phyloP scores from a whole-genome alignment of 1,140 invertebrate genomes.

The Drosophila ambigua region DNA sequence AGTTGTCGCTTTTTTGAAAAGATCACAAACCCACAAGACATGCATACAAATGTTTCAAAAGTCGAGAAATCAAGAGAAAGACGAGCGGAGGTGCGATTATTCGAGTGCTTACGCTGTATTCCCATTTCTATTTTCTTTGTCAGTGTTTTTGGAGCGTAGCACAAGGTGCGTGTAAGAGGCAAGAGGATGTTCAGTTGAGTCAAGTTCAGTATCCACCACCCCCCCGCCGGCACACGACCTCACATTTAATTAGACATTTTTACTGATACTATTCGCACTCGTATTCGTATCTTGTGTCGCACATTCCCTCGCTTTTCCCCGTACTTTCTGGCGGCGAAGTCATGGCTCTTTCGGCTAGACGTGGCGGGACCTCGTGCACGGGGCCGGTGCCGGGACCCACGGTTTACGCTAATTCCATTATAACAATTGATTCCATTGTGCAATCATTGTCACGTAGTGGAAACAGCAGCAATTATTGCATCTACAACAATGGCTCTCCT shows the following conservation, averaged over 20 bases:
- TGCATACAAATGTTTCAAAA: constrained; percentile 4
- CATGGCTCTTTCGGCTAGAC: constrained; percentile 20
- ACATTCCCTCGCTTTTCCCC: constrained; percentile 3
- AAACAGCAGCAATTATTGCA: constrained; percentile 38
- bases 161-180: constrained; percentile 6
- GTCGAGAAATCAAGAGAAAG: neutral
- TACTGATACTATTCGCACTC: constrained; percentile 13
- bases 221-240: neutral
- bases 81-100: neutral
- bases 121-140: neutral
- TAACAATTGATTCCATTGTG: constrained; percentile 83
- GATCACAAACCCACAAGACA: neutral
- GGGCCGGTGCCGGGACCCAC: constrained; percentile 41
- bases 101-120: constrained; percentile 1
- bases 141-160: constrained; percentile 18
- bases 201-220: constrained; percentile 26
- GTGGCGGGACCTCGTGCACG: constrained; percentile 27
- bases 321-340: constrained; percentile 30
- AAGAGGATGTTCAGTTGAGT: constrained; percentile 5
- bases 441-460: constrained; percentile 75
- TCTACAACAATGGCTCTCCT: constrained; percentile 42
- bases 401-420: constrained; percentile 77
- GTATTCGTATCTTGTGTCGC: constrained; percentile 29
- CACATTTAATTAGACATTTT: constrained; percentile 57
- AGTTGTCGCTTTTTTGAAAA: constrained; percentile 30